Percentiles rank a stretch among this genome's conserved stretches.
These are phyloP conservation scores for Berghia stephanieae DNA, from an alignment of 1,140 invertebrate species.

Conservation along the genomic window DNA sequence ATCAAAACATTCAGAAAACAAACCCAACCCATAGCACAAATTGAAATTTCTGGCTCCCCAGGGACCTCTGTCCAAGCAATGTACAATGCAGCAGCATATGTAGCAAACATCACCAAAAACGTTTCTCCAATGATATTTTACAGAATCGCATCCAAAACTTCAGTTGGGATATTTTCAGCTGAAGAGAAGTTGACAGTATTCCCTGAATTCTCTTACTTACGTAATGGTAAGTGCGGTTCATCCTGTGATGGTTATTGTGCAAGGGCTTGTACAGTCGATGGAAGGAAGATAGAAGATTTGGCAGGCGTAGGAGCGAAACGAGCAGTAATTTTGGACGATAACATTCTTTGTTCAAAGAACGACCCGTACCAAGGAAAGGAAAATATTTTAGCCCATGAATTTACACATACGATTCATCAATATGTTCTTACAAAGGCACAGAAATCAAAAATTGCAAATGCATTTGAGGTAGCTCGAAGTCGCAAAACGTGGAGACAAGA, in stretches of 20 bases:
- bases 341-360: constrained; percentile 46
- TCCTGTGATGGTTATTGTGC: constrained; percentile 37
- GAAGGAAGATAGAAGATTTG: constrained; percentile 44
- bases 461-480: constrained; percentile 34
- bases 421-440: constrained; percentile 34
- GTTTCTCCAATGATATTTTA: constrained; percentile 36
- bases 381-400: constrained; percentile 56
- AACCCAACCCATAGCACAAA: background rate
- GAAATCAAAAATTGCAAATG: constrained; percentile 34
- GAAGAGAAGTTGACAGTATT: constrained; percentile 35
- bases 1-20: too few relatives aligned
- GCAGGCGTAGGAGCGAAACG: constrained; percentile 42
- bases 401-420: constrained; percentile 49
- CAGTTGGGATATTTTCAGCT: constrained; percentile 37
- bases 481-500: constrained; percentile 27
- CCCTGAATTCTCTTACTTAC: constrained; percentile 33
- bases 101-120: constrained; percentile 34
- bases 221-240: constrained; percentile 21
- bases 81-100: background rate
- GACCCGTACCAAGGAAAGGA: constrained; percentile 49
- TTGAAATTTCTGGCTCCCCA: constrained; percentile 16
- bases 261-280: constrained; percentile 51
- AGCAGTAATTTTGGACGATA: constrained; percentile 46
- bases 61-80: background rate
- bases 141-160: background rate